These are phyloP conservation scores for Vesta saturnalis DNA, from an alignment of 2,888 invertebrate genomes.

Conservation along the genomic window DNA sequence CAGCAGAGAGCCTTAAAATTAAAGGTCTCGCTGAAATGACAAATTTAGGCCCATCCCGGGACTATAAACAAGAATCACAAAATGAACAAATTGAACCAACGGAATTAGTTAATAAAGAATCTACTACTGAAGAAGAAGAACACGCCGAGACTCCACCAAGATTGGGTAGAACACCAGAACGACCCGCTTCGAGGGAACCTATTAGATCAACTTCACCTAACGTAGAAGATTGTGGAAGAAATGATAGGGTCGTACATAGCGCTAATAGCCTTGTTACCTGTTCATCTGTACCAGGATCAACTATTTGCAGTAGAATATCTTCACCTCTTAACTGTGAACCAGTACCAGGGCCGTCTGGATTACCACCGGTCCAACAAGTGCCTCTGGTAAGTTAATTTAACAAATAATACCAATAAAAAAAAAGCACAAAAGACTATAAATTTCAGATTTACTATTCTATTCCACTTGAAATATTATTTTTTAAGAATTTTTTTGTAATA, in stretches of 20 bases:
- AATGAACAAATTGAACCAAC: constrained; percentile 60
- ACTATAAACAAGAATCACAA: constrained; percentile 59
- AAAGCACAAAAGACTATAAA: no score
- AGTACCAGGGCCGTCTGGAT: constrained; percentile 82
- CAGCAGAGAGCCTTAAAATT: constrained; percentile 92
- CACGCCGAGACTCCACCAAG: constrained; percentile 39
- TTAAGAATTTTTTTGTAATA: no score
- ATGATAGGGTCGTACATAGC: constrained; percentile 67
- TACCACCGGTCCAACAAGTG: constrained; percentile 89
- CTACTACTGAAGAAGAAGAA: constrained; percentile 41
- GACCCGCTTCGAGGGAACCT: constrained; percentile 51
- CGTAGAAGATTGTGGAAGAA: constrained; percentile 62
- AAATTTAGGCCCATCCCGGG: constrained; percentile 72
- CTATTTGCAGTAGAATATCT: constrained; percentile 67
- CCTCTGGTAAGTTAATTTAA: constrained; percentile 74
- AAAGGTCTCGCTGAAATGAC: constrained; percentile 95
- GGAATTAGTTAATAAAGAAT: constrained; percentile 56
- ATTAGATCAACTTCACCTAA: constrained; percentile 44
- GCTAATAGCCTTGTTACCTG: constrained; percentile 63
- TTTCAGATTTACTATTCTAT: no score
- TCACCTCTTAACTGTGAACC: constrained; percentile 76
- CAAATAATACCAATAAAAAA: constrained; percentile 17
- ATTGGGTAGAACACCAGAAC: constrained; percentile 47
- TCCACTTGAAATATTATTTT: no score
- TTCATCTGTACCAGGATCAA: constrained; percentile 65